Evolutionary conservation across 2,113 vertebrate species (phyloP), one percentile per base, ranked within the genome.

Genomic region (Prunella himalayana): DNA sequence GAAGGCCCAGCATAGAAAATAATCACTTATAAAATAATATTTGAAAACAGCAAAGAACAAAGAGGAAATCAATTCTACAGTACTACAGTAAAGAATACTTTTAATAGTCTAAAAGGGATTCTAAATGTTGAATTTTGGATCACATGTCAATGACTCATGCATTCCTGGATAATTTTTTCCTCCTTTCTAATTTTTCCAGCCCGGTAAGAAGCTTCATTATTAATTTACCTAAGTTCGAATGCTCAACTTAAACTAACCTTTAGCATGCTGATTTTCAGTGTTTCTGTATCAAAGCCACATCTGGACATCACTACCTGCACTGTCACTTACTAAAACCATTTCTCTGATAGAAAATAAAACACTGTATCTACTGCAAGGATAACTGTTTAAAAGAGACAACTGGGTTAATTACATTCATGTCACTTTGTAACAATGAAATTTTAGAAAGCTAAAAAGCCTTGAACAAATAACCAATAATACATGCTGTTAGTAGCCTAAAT

Each of bases 221-320:
- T 87, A 92, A 94, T 95, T 92, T 91, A 91, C 66, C 23, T 45
- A 35, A 82, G 41, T 85, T 22, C 42, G 41, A 95, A 84, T 42
- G 70, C 50, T 65, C 65, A 92, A 11, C 53, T 76, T 19, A 71
- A 84, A 56, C 35, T 56, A 70, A 86, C 44, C 78, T 88, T 91
- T 76, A 71, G 61, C 57, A 91, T 3, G 27, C 6, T 61, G n/a
- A n/a, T n/a, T 88, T 68, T 53, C 70, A 72, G 4, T n/a, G 47
- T 60, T 94, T 79, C 61, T 84, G 13, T 65, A 86, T 82, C 2
- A 4, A 65, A 88, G 45, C 42, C n/a, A 23, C 37, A 70, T 39
- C 89, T 91, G 4, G 0, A 3, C 76, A 56, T 57, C 49, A 78
- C 25, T 25, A 41, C 65, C 45, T 91, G 57, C 57, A 69, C 27